Evolutionary conservation across 2,113 vertebrate species (phyloP), one percentile per base, ranked within the genome.

Genomic region (Tychaedon coryphoeus): DNA sequence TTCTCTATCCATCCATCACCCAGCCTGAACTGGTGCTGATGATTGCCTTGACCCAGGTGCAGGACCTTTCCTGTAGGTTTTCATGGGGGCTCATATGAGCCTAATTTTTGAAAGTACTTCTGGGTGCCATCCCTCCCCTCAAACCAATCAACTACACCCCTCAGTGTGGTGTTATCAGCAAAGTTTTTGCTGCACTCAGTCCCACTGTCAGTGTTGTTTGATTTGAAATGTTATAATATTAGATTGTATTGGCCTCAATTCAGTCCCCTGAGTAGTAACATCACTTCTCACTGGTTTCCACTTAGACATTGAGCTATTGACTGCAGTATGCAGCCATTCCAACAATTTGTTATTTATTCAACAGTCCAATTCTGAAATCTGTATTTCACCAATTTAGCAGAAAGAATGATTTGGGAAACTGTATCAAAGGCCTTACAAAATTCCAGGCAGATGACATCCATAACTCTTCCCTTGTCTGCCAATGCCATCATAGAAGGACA

Each of bases 241-340:
- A 43, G 11, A 10, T 31, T 48, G 1, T 19, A 28, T 33, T 4
- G 4, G 24, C 54, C 33, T 7, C 9, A 54, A 4, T 40, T 25
- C 18, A 33, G 28, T 31, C 11, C 6, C 7, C 28, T 54, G 28
- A 65, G 14, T 15, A 12, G 5, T n/a, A 53, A 31, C 19, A n/a
- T 31, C 16, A 10, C 38, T 69, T 8, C 9, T 42, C n/a, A n/a
- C 6, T 5, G 5, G 6, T 45, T 60, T 66, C 18, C 10, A 24
- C 5, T 43, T 26, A 23, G 15, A 29, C 14, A 31, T 0, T 57
- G 48, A 62, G 12, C 29, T 6, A 8, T 13, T 57, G 42, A 57
- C n/a, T 0, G 0, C 13, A 53, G 70, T 9, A 65, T 29, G 10
- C 0, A 5, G 8, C 3, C 24, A 34, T 15, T 19, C 33, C 3